Base-by-base conservation (phyloP, 2,113 vertebrate species). In the Microcebus griseorufus region DNA sequence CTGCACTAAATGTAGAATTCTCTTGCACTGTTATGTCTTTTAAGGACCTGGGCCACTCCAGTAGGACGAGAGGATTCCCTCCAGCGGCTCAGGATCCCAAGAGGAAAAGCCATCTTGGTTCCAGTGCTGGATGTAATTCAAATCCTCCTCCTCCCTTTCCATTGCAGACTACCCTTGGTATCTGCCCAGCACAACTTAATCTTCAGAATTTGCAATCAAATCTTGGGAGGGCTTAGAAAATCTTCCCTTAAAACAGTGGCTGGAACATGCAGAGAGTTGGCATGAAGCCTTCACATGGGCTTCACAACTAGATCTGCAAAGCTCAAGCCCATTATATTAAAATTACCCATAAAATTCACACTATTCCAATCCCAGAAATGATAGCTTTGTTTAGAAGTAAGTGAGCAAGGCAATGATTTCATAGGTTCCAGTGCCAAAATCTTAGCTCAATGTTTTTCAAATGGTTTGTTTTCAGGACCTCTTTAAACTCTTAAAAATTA, bases 301-400 rank as follows among this genome's bases (percentile, higher is more conserved):
- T 90, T 86, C 23, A 5, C 51, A 37, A 82, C 69, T 80, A 64
- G 20, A 70, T 81, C 64, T 76, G 64, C 75, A 58, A 8, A 60
- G 60, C 70, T 91, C 62, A 79, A 94, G 81, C 23, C 69, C 73
- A 62, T 87, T 92, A 84, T 80, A 90, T 4, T 55, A 88, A 95
- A 37, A 84, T 84, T 45, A 81, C 84, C 72, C 72, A 95, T 97
- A 97, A 97, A 97, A 94, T 97, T 96, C 64, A 81, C 95, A 96
- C 95, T 78, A 16, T 80, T 87, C 65, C 70, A 82, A 5, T 85
- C 88, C 64, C 73, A 83, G 84, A 96, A 87, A 90, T 51, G 62
- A 96, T 76, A 45, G 23, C 25, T 98, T 96, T 87, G 96, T 96
- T 93, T 83, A 72, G 96, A 94, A 93, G 14, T 42, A 48, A 88